Percentiles rank a stretch among this genome's conserved stretches.
phyloP scores from a whole-genome alignment of 2,797 vertebrate genomes.

The Sebastes oblongus region DNA sequence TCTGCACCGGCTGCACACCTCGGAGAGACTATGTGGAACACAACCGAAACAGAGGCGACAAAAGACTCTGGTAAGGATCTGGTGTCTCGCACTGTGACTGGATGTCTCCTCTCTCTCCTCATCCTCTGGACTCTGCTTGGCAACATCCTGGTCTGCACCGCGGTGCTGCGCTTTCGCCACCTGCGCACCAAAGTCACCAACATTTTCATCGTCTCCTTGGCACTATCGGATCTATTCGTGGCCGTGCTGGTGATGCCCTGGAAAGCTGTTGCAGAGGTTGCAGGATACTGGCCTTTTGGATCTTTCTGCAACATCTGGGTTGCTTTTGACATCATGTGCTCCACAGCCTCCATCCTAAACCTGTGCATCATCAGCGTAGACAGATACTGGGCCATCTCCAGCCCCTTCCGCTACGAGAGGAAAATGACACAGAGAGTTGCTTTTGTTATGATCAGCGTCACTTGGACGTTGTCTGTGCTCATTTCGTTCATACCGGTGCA shows the following conservation, averaged over 20 bases:
- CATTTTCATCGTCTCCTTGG: constrained; percentile 93
- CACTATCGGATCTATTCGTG: constrained; percentile 92
- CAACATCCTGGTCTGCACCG: constrained; percentile 91
- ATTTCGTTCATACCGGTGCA: constrained; percentile 97
- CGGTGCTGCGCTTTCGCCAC: constrained; percentile 90
- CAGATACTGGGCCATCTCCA: constrained; percentile 96
- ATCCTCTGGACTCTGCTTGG: constrained; percentile 94
- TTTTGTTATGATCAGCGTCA: constrained; percentile 89
- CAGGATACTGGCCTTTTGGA: constrained; percentile 95
- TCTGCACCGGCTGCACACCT: constrained; percentile 60
- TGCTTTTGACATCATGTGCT: constrained; percentile 98
- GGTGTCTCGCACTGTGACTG: constrained; percentile 84
- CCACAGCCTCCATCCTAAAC: constrained; percentile 96
- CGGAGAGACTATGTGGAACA: constrained; percentile 80
- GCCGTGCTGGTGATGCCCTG: constrained; percentile 97
- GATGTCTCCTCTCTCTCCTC: constrained; percentile 87
- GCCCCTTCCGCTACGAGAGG: constrained; percentile 93
- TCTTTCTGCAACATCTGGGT: constrained; percentile 94
- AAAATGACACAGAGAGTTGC: constrained; percentile 93
- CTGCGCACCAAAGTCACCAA: constrained; percentile 92
- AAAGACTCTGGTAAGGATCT: constrained; percentile 63
- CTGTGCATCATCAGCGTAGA: constrained; percentile 95
- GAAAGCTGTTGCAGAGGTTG: constrained; percentile 94
- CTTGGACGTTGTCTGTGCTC: constrained; percentile 92
- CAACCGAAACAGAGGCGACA: constrained; percentile 70